Conservation (phyloP, 2,797 vertebrate genomes). For the Anas bahamensis region DNA sequence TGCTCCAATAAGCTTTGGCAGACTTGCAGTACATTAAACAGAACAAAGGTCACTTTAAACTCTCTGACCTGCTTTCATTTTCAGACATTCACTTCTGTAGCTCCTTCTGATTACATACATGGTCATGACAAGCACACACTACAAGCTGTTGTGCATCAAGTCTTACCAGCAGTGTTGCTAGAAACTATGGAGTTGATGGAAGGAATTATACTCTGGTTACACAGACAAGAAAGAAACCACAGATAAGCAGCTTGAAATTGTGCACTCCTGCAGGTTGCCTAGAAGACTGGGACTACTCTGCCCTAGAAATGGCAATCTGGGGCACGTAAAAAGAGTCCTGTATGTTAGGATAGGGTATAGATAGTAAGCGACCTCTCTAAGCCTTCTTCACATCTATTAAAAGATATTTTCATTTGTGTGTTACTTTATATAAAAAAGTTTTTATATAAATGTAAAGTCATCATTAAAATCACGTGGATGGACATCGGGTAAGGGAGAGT, state of each 20-base stretch:
- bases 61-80: not conserved
- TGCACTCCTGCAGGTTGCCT: not conserved
- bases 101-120: not conserved
- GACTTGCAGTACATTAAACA: not conserved
- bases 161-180: not conserved
- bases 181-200: not conserved
- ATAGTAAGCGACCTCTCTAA: not conserved
- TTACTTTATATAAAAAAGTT: not conserved
- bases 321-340: fast-evolving
- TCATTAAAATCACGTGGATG: not conserved
- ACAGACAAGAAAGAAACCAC: not conserved
- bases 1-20: not conserved
- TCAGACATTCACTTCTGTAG: not conserved
- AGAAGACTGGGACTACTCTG: not conserved
- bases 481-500: not conserved
- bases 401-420: not conserved
- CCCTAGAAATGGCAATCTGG: not conserved
- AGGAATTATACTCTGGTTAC: not conserved
- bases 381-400: not conserved
- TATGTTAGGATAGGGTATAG: not conserved
- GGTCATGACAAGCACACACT: fast-evolving
- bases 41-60: not conserved
- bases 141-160: not conserved
- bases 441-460: not conserved
- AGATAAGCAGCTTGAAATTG: not conserved